A percentile compares a stretch with the other conserved stretches of the same genome.
phyloP scores from a whole-genome alignment of 2,888 invertebrate genomes.

The Cerastis rubricosa region DNA sequence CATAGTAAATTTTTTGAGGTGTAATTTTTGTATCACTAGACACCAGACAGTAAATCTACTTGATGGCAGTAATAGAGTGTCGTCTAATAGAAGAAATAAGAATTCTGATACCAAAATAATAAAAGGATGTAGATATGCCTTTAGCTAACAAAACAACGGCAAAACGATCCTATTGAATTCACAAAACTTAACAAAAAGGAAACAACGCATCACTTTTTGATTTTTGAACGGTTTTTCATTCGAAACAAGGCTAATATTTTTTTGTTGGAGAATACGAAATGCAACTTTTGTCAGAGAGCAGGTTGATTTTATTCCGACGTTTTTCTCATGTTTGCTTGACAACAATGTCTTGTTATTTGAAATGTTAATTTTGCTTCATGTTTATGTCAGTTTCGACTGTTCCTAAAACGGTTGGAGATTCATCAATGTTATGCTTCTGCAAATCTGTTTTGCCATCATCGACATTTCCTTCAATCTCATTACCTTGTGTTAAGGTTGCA shows the following conservation, averaged over 20 bases:
- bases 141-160: conserved; percentile 1
- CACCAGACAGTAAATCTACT: too few relatives aligned
- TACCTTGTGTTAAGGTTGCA: conserved; percentile 9
- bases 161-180: conserved; percentile 30
- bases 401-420: conserved; percentile 85
- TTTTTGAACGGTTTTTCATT: conserved; percentile 66
- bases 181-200: conserved; percentile 51
- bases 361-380: conserved; percentile 87
- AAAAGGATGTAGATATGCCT: not conserved
- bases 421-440: conserved; percentile 83
- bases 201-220: conserved; percentile 56
- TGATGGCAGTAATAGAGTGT: not conserved
- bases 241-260: conserved; percentile 69
- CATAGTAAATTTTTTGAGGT: not conserved
- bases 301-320: conserved; percentile 76
- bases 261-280: conserved; percentile 76
- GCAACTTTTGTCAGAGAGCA: conserved; percentile 77
- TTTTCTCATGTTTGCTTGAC: conserved; percentile 79
- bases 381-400: conserved; percentile 85
- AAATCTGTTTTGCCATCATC: conserved; percentile 56
- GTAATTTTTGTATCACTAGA: not conserved
- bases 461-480: conserved; percentile 8
- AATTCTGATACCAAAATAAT: not conserved
- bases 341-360: conserved; percentile 85
- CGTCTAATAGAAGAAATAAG: too few relatives aligned